Conservation (phyloP, 2,113 vertebrate species). For the Circaetus cinerascens region DNA sequence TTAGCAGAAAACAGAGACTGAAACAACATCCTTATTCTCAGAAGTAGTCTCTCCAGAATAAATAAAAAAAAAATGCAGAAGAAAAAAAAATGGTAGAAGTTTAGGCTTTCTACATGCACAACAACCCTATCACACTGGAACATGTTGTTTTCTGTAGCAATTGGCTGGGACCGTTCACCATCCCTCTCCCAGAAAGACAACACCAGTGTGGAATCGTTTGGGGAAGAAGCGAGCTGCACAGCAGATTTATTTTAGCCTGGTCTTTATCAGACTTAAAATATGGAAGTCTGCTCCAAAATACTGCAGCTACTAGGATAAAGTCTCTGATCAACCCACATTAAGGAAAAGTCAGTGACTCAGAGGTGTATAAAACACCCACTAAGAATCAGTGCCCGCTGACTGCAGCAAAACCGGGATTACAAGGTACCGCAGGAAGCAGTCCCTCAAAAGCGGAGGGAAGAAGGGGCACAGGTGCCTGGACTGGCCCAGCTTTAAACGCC, state of each 20-base stretch:
- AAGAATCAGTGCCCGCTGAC: neutral
- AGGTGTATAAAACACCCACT: neutral
- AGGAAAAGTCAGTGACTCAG: neutral
- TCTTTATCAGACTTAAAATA: neutral
- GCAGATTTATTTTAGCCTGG: neutral
- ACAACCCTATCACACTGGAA: neutral
- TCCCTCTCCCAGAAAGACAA: neutral
- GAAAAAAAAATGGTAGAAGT: neutral
- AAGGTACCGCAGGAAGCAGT: neutral
- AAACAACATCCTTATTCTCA: neutral
- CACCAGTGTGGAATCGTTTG: fast-evolving
- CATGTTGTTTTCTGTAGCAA: neutral
- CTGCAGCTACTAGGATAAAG: neutral
- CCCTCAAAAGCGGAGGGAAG: neutral
- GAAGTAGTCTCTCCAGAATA: neutral
- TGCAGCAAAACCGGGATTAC: neutral
- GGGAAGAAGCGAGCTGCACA: neutral
- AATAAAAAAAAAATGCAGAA: neutral
- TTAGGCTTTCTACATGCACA: neutral
- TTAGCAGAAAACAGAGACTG: neutral
- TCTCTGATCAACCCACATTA: neutral
- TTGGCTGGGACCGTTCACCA: neutral
- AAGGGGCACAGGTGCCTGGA: neutral
- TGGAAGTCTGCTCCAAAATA: neutral
- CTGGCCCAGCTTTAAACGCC: neutral